phyloP scores from a whole-genome alignment of 2,113 vertebrate genomes.

The Podilymbus podiceps region DNA sequence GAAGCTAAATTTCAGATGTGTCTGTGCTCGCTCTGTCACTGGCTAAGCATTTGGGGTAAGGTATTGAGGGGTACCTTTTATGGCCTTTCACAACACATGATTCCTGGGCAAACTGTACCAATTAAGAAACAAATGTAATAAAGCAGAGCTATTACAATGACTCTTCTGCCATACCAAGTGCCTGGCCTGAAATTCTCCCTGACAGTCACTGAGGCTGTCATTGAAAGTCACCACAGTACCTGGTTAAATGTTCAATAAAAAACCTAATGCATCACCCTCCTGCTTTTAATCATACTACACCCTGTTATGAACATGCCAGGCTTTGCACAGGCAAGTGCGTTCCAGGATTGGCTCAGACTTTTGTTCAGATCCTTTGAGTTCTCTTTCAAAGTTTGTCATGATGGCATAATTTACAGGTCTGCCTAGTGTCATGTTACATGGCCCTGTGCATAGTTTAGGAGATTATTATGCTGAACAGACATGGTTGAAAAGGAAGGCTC shows the following conservation, averaged over 20 bases:
- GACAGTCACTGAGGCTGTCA: background rate
- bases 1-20: background rate
- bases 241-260: background rate
- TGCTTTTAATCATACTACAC: background rate
- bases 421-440: background rate
- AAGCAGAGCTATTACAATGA: background rate
- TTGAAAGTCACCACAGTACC: background rate
- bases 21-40: background rate
- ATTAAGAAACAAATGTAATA: background rate
- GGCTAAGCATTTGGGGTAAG: background rate
- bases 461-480: background rate
- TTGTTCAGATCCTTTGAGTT: background rate
- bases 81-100: background rate
- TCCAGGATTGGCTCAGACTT: background rate
- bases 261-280: background rate
- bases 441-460: background rate
- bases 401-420: background rate
- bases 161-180: background rate
- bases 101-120: background rate
- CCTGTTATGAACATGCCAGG: background rate
- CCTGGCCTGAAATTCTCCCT: background rate
- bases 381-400: background rate
- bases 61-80: background rate
- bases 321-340: background rate
- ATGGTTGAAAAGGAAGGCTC: background rate